A percentile compares a stretch with the other conserved stretches of the same genome.
phyloP scores from a whole-genome alignment of 2,888 invertebrate genomes.

The Troilus luridus region DNA sequence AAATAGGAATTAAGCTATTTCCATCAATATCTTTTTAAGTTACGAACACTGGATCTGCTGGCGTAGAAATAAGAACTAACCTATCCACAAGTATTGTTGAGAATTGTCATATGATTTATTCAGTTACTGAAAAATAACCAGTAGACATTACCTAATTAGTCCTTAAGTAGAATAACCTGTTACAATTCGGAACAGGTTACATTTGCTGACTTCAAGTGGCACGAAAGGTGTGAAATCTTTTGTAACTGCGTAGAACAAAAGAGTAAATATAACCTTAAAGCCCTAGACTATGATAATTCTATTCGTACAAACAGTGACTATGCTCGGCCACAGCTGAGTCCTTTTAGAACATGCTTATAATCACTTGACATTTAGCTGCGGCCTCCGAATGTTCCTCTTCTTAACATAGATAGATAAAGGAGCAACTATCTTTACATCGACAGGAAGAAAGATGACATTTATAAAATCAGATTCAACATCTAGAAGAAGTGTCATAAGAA shows the following conservation, averaged over 20 bases:
- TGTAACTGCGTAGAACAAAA: not conserved
- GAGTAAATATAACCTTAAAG: not conserved
- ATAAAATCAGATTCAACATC: not conserved
- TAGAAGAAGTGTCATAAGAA: too few relatives aligned
- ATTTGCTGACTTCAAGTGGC: too few relatives aligned
- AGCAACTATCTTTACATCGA: not conserved
- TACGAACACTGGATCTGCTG: too few relatives aligned
- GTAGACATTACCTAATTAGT: too few relatives aligned
- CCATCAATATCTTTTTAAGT: too few relatives aligned
- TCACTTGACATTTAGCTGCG: conserved; percentile 19
- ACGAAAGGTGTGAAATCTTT: not conserved
- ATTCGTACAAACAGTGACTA: conserved; percentile 32
- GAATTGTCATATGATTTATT: too few relatives aligned
- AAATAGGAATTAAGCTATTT: too few relatives aligned
- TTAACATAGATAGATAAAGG: conserved; percentile 15
- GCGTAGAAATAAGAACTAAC: too few relatives aligned
- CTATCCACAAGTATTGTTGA: too few relatives aligned
- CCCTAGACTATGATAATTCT: conserved; percentile 11
- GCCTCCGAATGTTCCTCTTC: not conserved
- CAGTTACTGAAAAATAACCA: too few relatives aligned
- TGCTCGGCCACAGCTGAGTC: not conserved
- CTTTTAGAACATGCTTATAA: conserved; percentile 36
- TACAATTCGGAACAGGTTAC: too few relatives aligned
- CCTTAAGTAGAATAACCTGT: too few relatives aligned
- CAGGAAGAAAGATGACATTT: not conserved